A percentile compares a stretch with the other conserved stretches of the same genome.
These are phyloP conservation scores for Onthophagus sagittarius DNA, from an alignment of 2,888 invertebrate genomes.

Conservation along the genomic window DNA sequence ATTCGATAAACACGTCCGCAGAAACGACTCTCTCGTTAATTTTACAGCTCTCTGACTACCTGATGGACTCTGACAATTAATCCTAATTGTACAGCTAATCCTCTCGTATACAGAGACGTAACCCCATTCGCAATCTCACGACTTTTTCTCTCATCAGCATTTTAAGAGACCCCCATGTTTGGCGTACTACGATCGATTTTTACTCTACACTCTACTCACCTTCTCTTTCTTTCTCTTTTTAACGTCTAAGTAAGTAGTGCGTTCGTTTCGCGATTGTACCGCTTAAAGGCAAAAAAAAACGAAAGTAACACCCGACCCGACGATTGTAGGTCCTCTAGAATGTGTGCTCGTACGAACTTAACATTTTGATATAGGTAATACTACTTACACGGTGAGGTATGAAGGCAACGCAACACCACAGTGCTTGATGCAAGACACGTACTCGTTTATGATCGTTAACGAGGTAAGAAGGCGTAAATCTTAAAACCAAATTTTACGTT, in stretches of 20 bases:
- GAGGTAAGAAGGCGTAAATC: not conserved
- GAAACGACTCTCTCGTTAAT: not conserved
- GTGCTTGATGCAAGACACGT: not conserved
- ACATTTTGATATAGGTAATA: not conserved
- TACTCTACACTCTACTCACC: not conserved
- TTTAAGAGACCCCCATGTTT: not conserved
- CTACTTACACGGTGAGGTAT: not conserved
- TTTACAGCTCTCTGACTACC: constrained; percentile 9
- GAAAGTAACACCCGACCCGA: not conserved
- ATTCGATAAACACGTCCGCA: constrained; percentile 10
- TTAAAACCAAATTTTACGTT: not conserved
- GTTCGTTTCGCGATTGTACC: not conserved
- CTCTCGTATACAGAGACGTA: not conserved
- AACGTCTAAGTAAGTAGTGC: no score
- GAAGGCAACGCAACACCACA: not conserved
- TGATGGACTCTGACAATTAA: constrained; percentile 10
- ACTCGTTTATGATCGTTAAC: not conserved
- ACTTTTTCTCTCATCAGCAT: not conserved
- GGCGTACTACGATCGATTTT: not conserved
- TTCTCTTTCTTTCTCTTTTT: not conserved
- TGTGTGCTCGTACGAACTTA: not conserved
- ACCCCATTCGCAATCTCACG: not conserved
- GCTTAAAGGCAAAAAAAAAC: not conserved
- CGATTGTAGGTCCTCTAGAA: not conserved
- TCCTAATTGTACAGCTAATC: constrained; percentile 11